Base-by-base conservation (phyloP, 2,888 invertebrate species). In the Chaetoderma sp. region DNA sequence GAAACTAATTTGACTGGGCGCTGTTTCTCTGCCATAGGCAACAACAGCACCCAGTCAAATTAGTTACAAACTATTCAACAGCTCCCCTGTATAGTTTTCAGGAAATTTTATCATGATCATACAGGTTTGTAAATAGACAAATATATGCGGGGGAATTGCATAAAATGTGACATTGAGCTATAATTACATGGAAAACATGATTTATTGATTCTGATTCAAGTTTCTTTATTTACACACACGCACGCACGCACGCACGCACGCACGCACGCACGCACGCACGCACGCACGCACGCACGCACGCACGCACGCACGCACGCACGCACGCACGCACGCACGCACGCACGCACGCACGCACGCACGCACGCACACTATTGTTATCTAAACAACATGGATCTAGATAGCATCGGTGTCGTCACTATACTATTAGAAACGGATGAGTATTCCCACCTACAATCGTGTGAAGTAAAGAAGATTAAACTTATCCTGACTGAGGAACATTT, bases 361-460 rank as follows among this genome's bases (percentile, higher is more conserved):
- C 36, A 54, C 54, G 33, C 18, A 25, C 32, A 4, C 32, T 44
- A 28, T 21, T 27, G 42, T 18, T 30, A n/a, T n/a, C n/a, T 21
- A 58, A 10, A 16, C 28, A 39, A n/a, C 32, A 30, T 39, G 27
- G 50, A 23, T 28, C 23, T 28, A 52, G 36, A 42, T 28, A 33
- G 69, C 61, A 69, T 63, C 8, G 50, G 63, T 68, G 54, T 65
- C 44, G 65, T 42, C 18, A 18, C 18, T 42, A n/a, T 18, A 42
- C n/a, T 16, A 16, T 42, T 42, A 16, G 42, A 18, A n/a, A n/a
- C n/a, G n/a, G n/a, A n/a, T n/a, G n/a, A n/a, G n/a, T n/a, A n/a
- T n/a, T n/a, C n/a, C n/a, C 42, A 16, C 18, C 42, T 42, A 18
- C 42, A n/a, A 42, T 18, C 42, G 18, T 1, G 1, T 42, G 18